A percentile compares a stretch with the other conserved stretches of the same genome.
phyloP scores from a whole-genome alignment of 2,888 invertebrate species.

The Polydrusus tereticollis region DNA sequence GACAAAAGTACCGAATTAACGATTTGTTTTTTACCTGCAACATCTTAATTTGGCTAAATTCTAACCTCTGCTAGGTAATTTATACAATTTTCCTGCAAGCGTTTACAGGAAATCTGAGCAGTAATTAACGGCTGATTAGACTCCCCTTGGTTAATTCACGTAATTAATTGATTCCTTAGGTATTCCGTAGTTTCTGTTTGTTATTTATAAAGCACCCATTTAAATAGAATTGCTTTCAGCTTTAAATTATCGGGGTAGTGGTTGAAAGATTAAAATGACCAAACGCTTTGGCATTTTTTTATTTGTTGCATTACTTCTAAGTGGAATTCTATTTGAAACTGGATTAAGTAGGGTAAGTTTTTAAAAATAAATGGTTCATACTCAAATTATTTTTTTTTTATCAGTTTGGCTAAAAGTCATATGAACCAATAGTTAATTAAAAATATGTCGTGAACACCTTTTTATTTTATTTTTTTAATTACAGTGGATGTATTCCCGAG shows the following conservation, averaged over 20 bases:
- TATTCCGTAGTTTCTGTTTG: background rate
- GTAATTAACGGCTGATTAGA: slow-evolving; percentile 14
- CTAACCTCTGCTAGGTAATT: slow-evolving; percentile 1
- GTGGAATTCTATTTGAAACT: background rate
- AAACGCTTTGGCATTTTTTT: background rate
- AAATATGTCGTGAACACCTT: no score
- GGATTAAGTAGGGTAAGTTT: background rate
- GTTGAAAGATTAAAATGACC: background rate
- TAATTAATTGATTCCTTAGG: slow-evolving; percentile 5
- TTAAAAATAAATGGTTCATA: background rate
- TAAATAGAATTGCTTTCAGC: background rate
- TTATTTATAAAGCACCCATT: slow-evolving; percentile 5
- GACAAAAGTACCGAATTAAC: background rate
- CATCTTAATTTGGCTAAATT: background rate
- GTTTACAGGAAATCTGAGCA: background rate
- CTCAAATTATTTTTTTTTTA: no score
- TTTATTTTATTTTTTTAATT: no score
- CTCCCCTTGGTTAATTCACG: slow-evolving; percentile 4
- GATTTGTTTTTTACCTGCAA: background rate
- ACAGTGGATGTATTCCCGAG: no score
- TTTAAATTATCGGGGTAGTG: background rate
- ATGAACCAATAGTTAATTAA: no score
- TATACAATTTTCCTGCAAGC: slow-evolving; percentile 14
- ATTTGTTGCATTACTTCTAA: background rate
- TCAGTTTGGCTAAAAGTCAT: no score